Base-by-base conservation (phyloP, 2,113 vertebrate species). In the Oryzias celebensis region DNA sequence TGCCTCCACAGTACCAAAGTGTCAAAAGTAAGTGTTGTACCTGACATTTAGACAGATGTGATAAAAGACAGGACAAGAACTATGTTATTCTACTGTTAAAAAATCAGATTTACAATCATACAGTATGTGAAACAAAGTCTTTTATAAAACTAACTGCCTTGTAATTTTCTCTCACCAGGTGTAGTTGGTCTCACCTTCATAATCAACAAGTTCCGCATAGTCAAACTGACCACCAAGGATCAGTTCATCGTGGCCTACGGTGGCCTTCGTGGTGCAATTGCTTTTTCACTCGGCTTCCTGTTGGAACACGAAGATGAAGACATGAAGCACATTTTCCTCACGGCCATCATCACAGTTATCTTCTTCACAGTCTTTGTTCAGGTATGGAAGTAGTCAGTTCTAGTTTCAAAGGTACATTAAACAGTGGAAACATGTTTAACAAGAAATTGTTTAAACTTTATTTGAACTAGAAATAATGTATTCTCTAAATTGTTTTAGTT, bases 361-460 rank as follows among this genome's bases (percentile, higher is more conserved):
- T 98, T 99, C 92, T 99, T 99, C 92, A 99, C 97, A 0, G 97
- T 99, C 28, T 99, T 99, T 1, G 97, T 99, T 75, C 97, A 99
- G 97, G 97, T 96, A 77, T 4, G 31, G 46, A 7, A 6, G 18
- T 16, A 13, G 3, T 12, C 4, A 10, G 5, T 18, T 3, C n/a
- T 47, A 10, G 17, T 48, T 48, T 12, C 36, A 36, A 36, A 36
- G 4, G 26, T 28, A 6, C 26, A 28, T 28, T 6, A 28, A 28
- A 28, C 26, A 28, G 31, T 36, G 7, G 31, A 8, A 36, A 10
- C 31, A 36, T 7, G 7, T 36, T 36, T 8, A 36, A 36, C 31
- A 12, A 36, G 36, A 36, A 36, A 12, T 3, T 36, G 8, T 36
- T 10, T 3, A 4, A 5, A 28, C 5, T 20, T 1, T 20, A 20